Evolutionary conservation across 2,888 invertebrate species (phyloP).

Genomic region (Abrostola tripartita): DNA sequence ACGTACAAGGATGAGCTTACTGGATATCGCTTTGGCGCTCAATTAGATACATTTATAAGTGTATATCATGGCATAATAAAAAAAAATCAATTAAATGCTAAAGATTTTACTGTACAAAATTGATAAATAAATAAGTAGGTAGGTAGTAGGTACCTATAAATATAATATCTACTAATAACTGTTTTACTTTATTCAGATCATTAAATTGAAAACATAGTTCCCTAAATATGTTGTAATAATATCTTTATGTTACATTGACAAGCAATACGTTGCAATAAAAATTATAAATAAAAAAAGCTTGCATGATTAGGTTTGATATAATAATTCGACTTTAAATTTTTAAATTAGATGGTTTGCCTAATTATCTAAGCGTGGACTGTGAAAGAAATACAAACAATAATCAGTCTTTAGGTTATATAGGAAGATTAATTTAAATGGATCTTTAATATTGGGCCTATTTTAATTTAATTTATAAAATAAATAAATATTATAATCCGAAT

Average conservation of each 20-base stretch:
- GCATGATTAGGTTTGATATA: background rate
- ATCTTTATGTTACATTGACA: background rate
- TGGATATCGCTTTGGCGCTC: no score
- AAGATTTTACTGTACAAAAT: no score
- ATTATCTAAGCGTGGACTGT: slow-evolving; percentile 21
- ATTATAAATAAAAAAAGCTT: slow-evolving; percentile 5
- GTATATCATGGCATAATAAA: no score
- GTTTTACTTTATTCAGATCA: no score
- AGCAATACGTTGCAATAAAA: background rate
- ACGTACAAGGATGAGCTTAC: no score
- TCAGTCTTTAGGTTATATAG: slow-evolving; percentile 66
- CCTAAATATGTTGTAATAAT: background rate
- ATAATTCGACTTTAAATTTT: slow-evolving; percentile 12
- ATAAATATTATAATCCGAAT: background rate
- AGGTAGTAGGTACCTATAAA: no score
- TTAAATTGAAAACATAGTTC: background rate
- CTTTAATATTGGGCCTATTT: slow-evolving; percentile 3
- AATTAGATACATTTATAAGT: no score
- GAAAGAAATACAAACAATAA: slow-evolving; percentile 54
- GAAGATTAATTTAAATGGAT: slow-evolving; percentile 55
- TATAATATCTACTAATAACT: no score
- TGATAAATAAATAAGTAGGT: no score
- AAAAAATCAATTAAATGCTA: no score
- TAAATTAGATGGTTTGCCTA: slow-evolving; percentile 19
- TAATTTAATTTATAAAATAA: slow-evolving; percentile 9